Percentiles rank a stretch among this genome's conserved stretches.
Evolutionary conservation across 2,888 invertebrate genomes (phyloP).

Genomic region (Callyntrura sp.): DNA sequence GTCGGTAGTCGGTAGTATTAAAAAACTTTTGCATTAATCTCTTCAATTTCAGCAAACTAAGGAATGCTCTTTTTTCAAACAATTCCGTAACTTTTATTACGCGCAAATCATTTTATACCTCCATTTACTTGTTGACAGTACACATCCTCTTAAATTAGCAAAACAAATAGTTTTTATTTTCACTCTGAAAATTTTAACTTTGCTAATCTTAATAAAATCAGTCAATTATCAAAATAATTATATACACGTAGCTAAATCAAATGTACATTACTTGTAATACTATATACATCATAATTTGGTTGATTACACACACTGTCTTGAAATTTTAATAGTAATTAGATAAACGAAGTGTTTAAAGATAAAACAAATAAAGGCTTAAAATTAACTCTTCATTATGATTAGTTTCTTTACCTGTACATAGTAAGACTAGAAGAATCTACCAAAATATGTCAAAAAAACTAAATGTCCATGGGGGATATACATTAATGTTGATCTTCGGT

Average conservation of each 20-base stretch:
- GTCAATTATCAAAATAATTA: conserved; percentile 32
- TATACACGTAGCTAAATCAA: background rate
- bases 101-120: background rate
- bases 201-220: conserved; percentile 9
- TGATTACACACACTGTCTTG: background rate
- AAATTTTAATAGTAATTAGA: conserved; percentile 14
- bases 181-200: too few species aligned
- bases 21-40: background rate
- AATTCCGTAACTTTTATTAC: background rate
- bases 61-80: background rate
- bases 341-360: conserved; percentile 17
- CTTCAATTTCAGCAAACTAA: background rate
- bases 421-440: conserved; percentile 55
- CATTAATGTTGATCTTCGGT: too few species aligned
- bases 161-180: background rate
- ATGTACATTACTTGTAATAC: background rate
- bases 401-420: background rate
- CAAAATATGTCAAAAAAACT: conserved; percentile 17
- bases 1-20: background rate
- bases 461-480: too few species aligned
- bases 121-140: too few species aligned
- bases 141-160: background rate
- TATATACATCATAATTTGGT: background rate
- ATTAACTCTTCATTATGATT: background rate
- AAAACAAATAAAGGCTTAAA: background rate